Percentiles rank a stretch among this genome's conserved stretches.
Evolutionary conservation across 2,113 vertebrate species (phyloP).

Genomic region (Nasalis larvatus): DNA sequence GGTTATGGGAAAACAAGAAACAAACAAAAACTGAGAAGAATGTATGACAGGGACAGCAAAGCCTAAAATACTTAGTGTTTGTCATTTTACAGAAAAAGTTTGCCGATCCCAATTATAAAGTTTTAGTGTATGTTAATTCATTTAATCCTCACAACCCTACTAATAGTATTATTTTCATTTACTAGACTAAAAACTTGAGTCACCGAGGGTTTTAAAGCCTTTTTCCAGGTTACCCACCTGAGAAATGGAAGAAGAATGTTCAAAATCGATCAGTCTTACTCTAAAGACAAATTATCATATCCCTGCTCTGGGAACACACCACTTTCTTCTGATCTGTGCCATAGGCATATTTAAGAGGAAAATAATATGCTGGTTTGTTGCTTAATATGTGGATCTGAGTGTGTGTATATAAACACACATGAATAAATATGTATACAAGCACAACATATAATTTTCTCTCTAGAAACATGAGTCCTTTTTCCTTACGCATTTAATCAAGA

Average conservation of each 20-base stretch:
- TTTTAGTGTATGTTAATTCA: neutral
- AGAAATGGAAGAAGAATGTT: neutral
- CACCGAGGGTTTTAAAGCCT: neutral
- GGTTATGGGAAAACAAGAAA: neutral
- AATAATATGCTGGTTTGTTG: neutral
- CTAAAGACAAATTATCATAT: neutral
- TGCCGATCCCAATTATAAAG: neutral
- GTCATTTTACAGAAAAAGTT: neutral
- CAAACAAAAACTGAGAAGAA: neutral
- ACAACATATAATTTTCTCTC: neutral
- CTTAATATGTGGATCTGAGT: neutral
- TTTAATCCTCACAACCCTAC: neutral
- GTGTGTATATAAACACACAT: neutral
- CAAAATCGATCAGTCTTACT: neutral
- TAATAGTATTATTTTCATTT: neutral
- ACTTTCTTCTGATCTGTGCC: neutral
- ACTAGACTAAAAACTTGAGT: neutral
- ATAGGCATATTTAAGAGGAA: neutral
- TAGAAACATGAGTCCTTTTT: neutral
- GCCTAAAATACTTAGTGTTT: neutral
- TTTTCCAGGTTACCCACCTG: neutral
- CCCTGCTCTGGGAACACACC: neutral
- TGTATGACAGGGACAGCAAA: neutral
- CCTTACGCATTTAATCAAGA: neutral
- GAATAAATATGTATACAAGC: neutral